Conservation (phyloP, 2,888 invertebrate genomes). For the Ametastegia equiseti region DNA sequence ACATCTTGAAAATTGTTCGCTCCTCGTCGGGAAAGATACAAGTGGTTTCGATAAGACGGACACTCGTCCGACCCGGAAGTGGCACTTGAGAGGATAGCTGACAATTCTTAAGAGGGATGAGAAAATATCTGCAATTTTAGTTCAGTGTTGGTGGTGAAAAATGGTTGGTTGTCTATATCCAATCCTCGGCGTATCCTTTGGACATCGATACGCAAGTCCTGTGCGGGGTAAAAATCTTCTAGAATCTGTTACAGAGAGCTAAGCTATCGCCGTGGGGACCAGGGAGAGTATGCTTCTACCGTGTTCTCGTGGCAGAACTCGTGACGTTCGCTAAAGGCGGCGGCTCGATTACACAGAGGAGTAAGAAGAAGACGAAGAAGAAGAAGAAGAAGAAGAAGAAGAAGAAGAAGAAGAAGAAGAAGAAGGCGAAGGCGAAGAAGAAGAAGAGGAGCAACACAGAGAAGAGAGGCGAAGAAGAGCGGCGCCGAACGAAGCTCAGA, state of each 20-base stretch:
- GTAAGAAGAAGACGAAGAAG: conserved; percentile 1
- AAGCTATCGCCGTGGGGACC: conserved; percentile 18
- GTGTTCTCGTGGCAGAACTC: conserved; percentile 48
- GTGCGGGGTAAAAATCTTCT: neutral
- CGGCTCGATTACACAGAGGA: conserved; percentile 64
- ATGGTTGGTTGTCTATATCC: neutral
- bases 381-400: conserved; percentile 49
- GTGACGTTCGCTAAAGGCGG: conserved; percentile 52
- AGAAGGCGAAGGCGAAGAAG: no score
- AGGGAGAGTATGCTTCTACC: conserved; percentile 43
- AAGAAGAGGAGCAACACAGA: conserved; percentile 21
- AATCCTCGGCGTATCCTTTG: neutral
- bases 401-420: conserved; percentile 4
- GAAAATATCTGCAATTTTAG: neutral
- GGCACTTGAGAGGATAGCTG: conserved; percentile 24
- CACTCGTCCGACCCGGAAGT: conserved; percentile 38
- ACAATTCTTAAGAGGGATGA: conserved; percentile 1
- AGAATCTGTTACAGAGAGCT: conserved; percentile 24
- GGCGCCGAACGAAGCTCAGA: conserved; percentile 53
- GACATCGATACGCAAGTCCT: conserved; percentile 18
- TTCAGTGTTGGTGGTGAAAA: neutral
- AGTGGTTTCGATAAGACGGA: conserved; percentile 49
- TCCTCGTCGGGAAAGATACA: conserved; percentile 6
- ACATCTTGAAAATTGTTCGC: conserved; percentile 16
- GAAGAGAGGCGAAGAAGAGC: conserved; percentile 51